These are phyloP conservation scores for Octopus sinensis DNA, from an alignment of 1,140 invertebrate species.

Conservation along the genomic window DNA sequence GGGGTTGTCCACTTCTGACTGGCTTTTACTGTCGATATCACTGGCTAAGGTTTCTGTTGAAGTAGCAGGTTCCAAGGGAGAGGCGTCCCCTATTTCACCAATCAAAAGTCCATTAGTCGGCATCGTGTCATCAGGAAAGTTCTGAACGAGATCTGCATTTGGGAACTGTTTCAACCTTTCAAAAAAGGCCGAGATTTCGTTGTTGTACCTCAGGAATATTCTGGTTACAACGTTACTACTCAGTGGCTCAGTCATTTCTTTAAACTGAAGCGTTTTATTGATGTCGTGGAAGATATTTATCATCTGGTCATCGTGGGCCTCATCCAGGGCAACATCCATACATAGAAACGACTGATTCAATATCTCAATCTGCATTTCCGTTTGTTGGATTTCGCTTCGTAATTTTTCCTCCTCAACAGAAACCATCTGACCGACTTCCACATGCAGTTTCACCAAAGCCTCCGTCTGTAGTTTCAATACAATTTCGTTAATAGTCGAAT, in stretches of 20 bases:
- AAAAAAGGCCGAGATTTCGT: not conserved
- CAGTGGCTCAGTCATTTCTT: not conserved
- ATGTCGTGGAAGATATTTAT: not conserved
- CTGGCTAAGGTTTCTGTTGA: not conserved
- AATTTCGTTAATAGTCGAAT: not conserved
- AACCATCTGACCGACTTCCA: not conserved
- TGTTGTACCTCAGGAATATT: not conserved
- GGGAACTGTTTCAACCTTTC: not conserved
- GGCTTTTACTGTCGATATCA: not conserved
- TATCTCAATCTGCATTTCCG: not conserved
- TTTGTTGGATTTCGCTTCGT: not conserved
- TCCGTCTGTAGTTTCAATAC: not conserved
- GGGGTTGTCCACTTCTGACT: not conserved
- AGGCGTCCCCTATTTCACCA: not conserved
- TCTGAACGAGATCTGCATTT: not conserved
- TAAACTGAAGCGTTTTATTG: not conserved
- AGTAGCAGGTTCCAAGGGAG: not conserved
- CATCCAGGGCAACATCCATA: not conserved
- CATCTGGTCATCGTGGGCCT: not conserved
- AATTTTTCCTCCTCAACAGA: not conserved
- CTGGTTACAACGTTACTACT: not conserved
- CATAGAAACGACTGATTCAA: not conserved
- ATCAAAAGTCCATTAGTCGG: not conserved
- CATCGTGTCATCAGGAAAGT: not conserved
- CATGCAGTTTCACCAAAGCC: not conserved